phyloP scores from a whole-genome alignment of 2,113 vertebrate species.

The Pycnonotus jocosus region DNA sequence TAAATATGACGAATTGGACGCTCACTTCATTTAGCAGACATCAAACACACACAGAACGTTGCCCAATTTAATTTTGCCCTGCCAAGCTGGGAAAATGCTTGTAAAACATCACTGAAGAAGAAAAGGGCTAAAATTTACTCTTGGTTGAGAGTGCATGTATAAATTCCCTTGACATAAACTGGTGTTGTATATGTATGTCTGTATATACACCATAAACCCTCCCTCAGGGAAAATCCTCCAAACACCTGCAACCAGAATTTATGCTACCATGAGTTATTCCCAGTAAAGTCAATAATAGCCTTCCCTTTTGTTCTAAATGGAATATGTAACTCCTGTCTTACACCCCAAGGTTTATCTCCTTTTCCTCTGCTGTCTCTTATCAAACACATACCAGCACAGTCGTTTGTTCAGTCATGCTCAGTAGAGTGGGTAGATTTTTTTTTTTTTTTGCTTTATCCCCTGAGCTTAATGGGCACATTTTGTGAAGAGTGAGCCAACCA shows the following conservation, averaged over 20 bases:
- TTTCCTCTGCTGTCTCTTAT: slow-evolving; percentile 21
- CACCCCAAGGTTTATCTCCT: neutral
- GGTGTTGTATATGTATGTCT: neutral
- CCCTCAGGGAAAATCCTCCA: neutral
- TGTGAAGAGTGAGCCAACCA: slow-evolving; percentile 64
- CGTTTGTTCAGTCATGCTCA: slow-evolving; percentile 22
- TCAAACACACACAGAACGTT: slow-evolving; percentile 59
- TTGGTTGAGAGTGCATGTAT: neutral
- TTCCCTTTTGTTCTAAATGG: neutral
- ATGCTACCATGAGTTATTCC: neutral
- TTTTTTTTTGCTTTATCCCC: neutral
- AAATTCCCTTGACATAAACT: slow-evolving; percentile 12
- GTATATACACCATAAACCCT: neutral
- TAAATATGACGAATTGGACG: slow-evolving; percentile 64
- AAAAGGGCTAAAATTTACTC: slow-evolving; percentile 49
- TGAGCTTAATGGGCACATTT: slow-evolving; percentile 63
- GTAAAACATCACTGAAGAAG: slow-evolving; percentile 26
- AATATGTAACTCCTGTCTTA: neutral
- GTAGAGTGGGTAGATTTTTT: neutral
- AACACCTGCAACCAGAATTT: neutral
- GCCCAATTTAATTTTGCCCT: slow-evolving; percentile 64
- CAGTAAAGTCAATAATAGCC: neutral
- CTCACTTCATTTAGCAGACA: slow-evolving; percentile 66
- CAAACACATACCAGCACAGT: slow-evolving; percentile 46
- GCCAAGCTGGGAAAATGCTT: slow-evolving; percentile 38